Conservation (phyloP, 2,113 vertebrate species). For the Hyla sarda region DNA sequence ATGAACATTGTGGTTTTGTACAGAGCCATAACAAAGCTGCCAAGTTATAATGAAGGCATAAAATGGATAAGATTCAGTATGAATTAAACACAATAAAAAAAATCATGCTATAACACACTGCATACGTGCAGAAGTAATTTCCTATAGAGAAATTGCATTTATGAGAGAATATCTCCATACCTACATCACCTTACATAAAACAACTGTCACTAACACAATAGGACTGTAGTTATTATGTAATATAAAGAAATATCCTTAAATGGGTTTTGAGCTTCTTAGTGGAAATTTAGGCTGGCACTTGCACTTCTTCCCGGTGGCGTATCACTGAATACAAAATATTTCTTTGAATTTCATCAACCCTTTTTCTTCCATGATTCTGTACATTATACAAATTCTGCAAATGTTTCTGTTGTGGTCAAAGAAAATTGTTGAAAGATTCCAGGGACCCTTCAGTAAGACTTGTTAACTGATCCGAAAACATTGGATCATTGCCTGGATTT, state of each 20-base stretch:
- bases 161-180: too few species aligned
- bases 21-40: too few species aligned
- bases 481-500: conserved; percentile 6
- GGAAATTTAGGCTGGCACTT: background rate
- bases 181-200: too few species aligned
- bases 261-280: background rate
- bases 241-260: background rate
- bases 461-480: background rate
- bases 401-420: background rate
- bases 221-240: background rate
- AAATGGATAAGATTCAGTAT: too few species aligned
- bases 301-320: background rate
- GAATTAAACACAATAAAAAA: too few species aligned
- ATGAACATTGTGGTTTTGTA: too few species aligned
- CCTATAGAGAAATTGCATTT: too few species aligned
- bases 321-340: background rate
- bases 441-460: background rate
- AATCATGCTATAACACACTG: too few species aligned
- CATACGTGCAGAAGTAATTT: too few species aligned
- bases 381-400: background rate
- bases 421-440: background rate
- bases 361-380: background rate
- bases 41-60: too few species aligned
- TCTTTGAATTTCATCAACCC: too few species aligned
- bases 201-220: background rate